phyloP scores from a whole-genome alignment of 2,888 invertebrate species.

The Cheilosia soror region DNA sequence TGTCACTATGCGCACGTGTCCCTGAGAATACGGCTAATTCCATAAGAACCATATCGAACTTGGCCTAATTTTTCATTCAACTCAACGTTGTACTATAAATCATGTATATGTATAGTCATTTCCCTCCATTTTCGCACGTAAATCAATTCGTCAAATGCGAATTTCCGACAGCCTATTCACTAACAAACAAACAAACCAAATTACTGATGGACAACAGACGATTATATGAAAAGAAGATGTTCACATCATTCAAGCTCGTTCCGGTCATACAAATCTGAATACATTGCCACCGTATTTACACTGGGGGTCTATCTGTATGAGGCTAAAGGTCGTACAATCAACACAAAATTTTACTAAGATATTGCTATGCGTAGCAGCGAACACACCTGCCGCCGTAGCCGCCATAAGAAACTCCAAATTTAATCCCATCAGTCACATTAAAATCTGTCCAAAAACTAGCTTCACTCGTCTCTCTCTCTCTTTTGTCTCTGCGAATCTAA shows the following conservation, averaged over 20 bases:
- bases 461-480: constrained; percentile 23
- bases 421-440: constrained; percentile 1
- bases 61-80: constrained; percentile 2
- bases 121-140: constrained; percentile 38
- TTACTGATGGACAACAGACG: background rate
- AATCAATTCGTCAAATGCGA: constrained; percentile 42
- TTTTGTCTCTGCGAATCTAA: constrained; percentile 24
- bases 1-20: too few species aligned
- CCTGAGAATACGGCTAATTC: too few species aligned
- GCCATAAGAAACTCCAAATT: constrained; percentile 3
- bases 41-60: constrained; percentile 4
- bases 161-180: constrained; percentile 42
- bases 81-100: background rate
- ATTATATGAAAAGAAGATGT: constrained; percentile 2
- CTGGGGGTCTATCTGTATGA: constrained; percentile 7
- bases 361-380: constrained; percentile 43
- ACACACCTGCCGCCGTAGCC: background rate
- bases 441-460: constrained; percentile 22
- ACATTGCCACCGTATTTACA: constrained; percentile 20
- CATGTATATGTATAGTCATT: background rate
- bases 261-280: constrained; percentile 10
- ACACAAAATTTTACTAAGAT: constrained; percentile 14
- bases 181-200: constrained; percentile 20
- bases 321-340: constrained; percentile 50
- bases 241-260: constrained; percentile 25